Base-by-base conservation (phyloP, 2,113 vertebrate species). In the Chascanopsetta lugubris region DNA sequence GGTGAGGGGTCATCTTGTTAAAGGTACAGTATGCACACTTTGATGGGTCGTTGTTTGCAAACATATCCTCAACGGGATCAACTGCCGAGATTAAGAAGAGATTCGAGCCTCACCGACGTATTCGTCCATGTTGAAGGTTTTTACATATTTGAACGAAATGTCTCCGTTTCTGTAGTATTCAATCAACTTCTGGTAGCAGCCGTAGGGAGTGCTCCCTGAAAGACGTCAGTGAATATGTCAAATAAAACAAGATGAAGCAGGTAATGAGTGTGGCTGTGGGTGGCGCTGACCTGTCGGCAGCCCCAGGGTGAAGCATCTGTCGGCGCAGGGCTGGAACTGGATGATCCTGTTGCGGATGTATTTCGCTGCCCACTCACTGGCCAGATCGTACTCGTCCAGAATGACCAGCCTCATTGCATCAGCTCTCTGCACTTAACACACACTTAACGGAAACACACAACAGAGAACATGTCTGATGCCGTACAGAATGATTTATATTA, bases 51-150 rank as follows among this genome's bases (percentile, higher is more conserved):
- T 6, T 40, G 38, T 15, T 38, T 15, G 17, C 34, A 5, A 38
- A 38, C 3, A 2, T 38, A 38, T n/a, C n/a, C n/a, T n/a, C n/a
- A n/a, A n/a, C n/a, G 17, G 34, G 34, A 38, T 38, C 11, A 15
- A 15, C 2, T 4, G 12, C 13, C 6, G 6, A n/a, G 38, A n/a
- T 40, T 13, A n/a, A 40, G 17, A 2, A 17, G 38, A 42, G 2
- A 18, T n/a, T 17, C 17, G 36, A 38, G 38, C 7, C 97, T 93
- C 85, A 99, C 97, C 97, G 3, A 99, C 97, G 67, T 98, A 99
- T 78, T 99, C 97, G 53, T 99, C 97, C 97, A 99, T 99, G 85
- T 99, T 98, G 89, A 99, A 98, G 2, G 97, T 98, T 80, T 97
- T 98, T 79, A 99, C 96, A 73, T 96, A 96, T 76, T 94, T 92